Evolutionary conservation across 2,888 invertebrate genomes (phyloP), one percentile per base, ranked within the genome.

Genomic region (Protula sp.): DNA sequence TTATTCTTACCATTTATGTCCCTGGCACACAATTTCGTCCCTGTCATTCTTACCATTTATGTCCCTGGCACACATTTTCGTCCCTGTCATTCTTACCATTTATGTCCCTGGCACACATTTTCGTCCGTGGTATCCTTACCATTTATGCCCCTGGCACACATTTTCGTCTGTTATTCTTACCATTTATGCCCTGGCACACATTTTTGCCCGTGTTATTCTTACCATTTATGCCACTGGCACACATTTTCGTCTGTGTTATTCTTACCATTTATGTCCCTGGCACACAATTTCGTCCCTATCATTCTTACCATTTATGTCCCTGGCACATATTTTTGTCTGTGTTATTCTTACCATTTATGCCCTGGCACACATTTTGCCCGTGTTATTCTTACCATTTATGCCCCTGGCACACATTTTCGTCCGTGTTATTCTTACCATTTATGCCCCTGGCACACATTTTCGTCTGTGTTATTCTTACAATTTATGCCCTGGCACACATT

Each of bases 161-260:
- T n/a, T n/a, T n/a, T n/a, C n/a, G n/a, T n/a, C n/a, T n/a, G n/a
- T n/a, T n/a, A n/a, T n/a, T 47, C 50, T 28, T 83, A 92, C 95
- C 97, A 97, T 83, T 97, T 97, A 80, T 95, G 94, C 1, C 95
- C 95, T 71, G 91, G 89, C 75, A 92, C 93, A 0, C 92, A 88
- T 57, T 89, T 87, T 2, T 92, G 91, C 82, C 93, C 92, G 71
- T 92, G 90, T 81, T 94, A 95, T 63, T 89, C 89, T 27, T 75
- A 70, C 67, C 82, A 81, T 14, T 75, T 76, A n/a, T 71, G 63
- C 62, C 77, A 80, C 60, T 72, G n/a, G n/a, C n/a, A n/a, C n/a
- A n/a, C n/a, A n/a, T n/a, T n/a, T n/a, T n/a, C n/a, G n/a, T n/a
- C n/a, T n/a, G n/a, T n/a, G n/a, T n/a, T n/a, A n/a, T n/a, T 47